Base-by-base conservation (phyloP, 2,888 invertebrate genomes). In the Epinotia demarniana region DNA sequence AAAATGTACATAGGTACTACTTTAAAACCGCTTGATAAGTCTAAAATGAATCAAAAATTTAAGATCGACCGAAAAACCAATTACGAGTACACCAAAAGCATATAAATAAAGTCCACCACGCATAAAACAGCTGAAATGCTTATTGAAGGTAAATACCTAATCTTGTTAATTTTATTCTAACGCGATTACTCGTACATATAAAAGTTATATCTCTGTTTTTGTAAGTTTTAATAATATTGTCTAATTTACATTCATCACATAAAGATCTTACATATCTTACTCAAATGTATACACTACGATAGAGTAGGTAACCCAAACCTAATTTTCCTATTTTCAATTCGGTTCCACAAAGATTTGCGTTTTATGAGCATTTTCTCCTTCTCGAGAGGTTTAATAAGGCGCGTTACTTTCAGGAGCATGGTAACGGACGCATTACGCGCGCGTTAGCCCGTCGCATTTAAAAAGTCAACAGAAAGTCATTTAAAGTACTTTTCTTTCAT, bases 401-500 rank as follows among this genome's bases (percentile, higher is more conserved):
- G n/a, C 13, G 58, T 64, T 39, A 70, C 33, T 60, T 73, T 18
- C 49, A 23, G 64, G 53, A 18, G 60, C 70, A 23, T 43, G 49
- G 49, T 69, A 66, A 71, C 58, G n/a, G 79, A 72, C 80, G 79
- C 81, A 80, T 80, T 81, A 78, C 84, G 81, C 80, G 81, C 81
- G 82, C 84, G 85, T 86, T 83, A 82, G 82, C 78, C 84, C 79
- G 86, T 87, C 86, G 86, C 87, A 88, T 91, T 90, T 87, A 85
- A 90, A 90, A 89, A 90, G 90, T 90, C 88, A 89, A 91, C 89
- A 89, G 80, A 86, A 90, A 88, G 83, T 88, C 84, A 83, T 87
- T 83, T 80, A 86, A 89, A 90, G 89, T 90, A 90, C 89, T 90
- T 91, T 91, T 90, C 89, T 90, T 89, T 89, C 90, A 90, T 90